These are phyloP conservation scores for Aphidoletes aphidimyza DNA, from an alignment of 2,888 invertebrate species.

Conservation along the genomic window DNA sequence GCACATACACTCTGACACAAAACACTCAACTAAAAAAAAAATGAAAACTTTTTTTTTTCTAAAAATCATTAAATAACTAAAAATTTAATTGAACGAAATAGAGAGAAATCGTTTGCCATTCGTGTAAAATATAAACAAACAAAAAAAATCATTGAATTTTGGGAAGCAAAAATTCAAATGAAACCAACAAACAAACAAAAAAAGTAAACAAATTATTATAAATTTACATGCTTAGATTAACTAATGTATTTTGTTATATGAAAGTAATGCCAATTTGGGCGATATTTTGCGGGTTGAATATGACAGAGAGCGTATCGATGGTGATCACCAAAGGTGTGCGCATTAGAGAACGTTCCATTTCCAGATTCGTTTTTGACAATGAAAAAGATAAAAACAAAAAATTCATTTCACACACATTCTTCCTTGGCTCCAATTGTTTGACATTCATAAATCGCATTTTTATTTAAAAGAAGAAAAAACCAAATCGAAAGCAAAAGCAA, in stretches of 20 bases:
- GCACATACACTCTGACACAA: slow-evolving; percentile 5
- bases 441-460: not conserved
- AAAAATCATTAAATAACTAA: not conserved
- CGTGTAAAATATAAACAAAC: slow-evolving; percentile 23
- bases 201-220: too few species aligned
- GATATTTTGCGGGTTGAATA: not conserved
- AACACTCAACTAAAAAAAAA: not conserved
- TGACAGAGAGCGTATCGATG: not conserved
- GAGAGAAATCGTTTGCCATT: slow-evolving; percentile 38
- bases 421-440: slow-evolving; percentile 2
- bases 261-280: slow-evolving; percentile 5
- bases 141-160: not conserved
- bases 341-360: not conserved
- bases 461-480: too few species aligned
- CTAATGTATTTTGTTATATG: slow-evolving; percentile 43
- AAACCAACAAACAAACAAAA: not conserved
- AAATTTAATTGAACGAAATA: slow-evolving; percentile 28
- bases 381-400: too few species aligned
- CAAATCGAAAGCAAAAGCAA: slow-evolving; percentile 9
- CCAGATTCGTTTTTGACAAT: too few species aligned
- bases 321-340: not conserved
- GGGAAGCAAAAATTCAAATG: not conserved
- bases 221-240: slow-evolving; percentile 49
- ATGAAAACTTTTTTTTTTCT: not conserved
- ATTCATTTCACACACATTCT: not conserved